Evolutionary conservation across 2,113 vertebrate species (phyloP).

Genomic region (Turdus rufiventris): DNA sequence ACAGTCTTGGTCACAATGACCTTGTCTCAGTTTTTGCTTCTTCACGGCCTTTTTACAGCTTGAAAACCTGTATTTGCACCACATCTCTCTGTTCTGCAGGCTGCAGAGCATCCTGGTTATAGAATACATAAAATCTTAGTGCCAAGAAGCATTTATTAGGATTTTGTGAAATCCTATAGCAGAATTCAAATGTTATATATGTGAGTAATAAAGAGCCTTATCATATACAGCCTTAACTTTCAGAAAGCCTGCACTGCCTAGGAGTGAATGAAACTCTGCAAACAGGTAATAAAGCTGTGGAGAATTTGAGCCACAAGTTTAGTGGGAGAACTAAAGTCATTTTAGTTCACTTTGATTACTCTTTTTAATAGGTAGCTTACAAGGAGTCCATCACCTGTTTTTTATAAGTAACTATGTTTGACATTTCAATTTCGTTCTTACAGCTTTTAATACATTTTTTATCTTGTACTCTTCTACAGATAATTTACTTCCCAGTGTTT

Average conservation of each 20-base stretch:
- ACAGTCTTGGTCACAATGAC: background rate
- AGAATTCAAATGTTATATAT: background rate
- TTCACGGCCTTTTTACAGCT: rapidly evolving
- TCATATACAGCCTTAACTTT: background rate
- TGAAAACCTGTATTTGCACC: background rate
- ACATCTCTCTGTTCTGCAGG: background rate
- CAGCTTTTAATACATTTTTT: constrained; percentile 77
- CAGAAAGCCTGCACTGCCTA: background rate
- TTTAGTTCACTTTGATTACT: constrained; percentile 61
- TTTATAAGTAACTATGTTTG: constrained; percentile 73
- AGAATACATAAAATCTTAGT: background rate
- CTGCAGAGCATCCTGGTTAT: background rate
- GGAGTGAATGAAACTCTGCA: background rate
- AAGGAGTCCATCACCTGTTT: constrained; percentile 53
- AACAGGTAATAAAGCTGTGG: background rate
- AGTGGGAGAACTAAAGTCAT: background rate
- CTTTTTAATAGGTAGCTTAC: constrained; percentile 20
- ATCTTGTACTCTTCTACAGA: constrained; percentile 71
- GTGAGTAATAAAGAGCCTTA: background rate
- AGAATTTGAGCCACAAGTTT: background rate
- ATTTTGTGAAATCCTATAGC: background rate
- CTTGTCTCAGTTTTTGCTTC: background rate
- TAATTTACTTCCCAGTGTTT: constrained; percentile 74
- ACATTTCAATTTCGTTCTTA: constrained; percentile 79
- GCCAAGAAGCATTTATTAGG: background rate